phyloP scores from a whole-genome alignment of 2,888 invertebrate species.

The Schizaphis graminum region DNA sequence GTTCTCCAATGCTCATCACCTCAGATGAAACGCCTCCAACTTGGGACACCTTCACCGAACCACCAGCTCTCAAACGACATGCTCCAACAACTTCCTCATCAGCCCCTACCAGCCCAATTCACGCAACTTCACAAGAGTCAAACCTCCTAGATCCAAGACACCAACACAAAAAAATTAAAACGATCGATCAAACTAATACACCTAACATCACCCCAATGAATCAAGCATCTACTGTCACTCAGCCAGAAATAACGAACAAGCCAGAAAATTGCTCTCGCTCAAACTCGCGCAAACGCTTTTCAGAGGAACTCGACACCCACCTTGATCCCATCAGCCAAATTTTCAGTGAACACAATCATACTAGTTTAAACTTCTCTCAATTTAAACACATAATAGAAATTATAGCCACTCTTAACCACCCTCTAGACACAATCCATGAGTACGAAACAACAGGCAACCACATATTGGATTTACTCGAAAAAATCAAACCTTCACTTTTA shows the following conservation, averaged over 20 bases:
- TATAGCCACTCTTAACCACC: too few species aligned
- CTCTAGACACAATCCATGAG: too few species aligned
- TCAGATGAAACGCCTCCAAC: too few species aligned
- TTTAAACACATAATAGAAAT: too few species aligned
- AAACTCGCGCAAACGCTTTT: neutral
- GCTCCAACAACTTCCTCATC: neutral
- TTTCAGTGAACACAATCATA: too few species aligned
- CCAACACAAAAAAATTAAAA: neutral
- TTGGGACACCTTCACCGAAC: too few species aligned
- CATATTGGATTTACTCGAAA: too few species aligned
- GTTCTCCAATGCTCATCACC: too few species aligned
- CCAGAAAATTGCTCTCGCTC: neutral
- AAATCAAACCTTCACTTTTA: too few species aligned
- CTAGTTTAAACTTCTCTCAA: too few species aligned
- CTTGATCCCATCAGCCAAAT: neutral
- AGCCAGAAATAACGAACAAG: neutral
- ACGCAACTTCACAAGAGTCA: neutral
- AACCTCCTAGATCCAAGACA: neutral
- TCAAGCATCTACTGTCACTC: neutral
- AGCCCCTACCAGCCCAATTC: neutral
- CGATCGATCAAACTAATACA: neutral
- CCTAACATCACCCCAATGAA: neutral
- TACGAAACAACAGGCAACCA: too few species aligned
- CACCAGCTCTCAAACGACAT: neutral
- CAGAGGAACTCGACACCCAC: neutral